A percentile compares a stretch with the other conserved stretches of the same genome.
Conservation (phyloP, 2,113 vertebrate species). For the Pomatostomus ruficeps region DNA sequence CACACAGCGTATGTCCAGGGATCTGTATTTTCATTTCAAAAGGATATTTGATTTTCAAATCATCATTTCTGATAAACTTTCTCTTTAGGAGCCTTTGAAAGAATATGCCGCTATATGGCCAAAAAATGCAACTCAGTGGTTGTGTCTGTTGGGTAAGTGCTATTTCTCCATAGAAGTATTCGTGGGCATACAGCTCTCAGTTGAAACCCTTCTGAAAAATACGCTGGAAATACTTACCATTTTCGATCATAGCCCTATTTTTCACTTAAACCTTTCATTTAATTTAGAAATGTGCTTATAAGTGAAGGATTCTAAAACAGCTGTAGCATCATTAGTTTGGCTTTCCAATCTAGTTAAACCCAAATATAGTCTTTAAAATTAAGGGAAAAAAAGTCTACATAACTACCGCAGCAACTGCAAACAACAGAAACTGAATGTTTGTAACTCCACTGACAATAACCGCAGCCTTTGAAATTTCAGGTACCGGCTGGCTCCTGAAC, state of each 20-base stretch:
- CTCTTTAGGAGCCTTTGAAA: conserved; percentile 37
- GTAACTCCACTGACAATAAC: neutral
- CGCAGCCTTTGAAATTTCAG: conserved; percentile 29
- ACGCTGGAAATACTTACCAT: neutral
- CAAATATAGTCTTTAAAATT: neutral
- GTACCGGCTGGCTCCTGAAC: conserved; percentile 79
- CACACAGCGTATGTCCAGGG: neutral
- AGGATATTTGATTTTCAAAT: neutral
- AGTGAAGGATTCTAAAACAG: neutral
- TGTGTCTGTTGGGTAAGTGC: conserved; percentile 33
- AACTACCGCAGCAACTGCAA: neutral
- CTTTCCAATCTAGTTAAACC: neutral
- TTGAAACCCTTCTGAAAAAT: neutral
- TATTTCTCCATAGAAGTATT: neutral
- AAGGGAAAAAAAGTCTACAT: neutral
- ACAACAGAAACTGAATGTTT: neutral
- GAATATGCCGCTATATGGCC: conserved; percentile 2
- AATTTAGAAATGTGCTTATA: neutral
- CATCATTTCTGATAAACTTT: neutral
- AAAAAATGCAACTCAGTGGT: conserved; percentile 13
- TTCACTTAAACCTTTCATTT: neutral
- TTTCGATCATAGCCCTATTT: neutral
- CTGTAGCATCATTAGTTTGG: neutral
- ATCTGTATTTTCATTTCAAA: neutral
- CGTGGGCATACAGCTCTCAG: neutral